phyloP scores from a whole-genome alignment of 92 coral and sea anemone genomes.

The Zoanthus solanderi region DNA sequence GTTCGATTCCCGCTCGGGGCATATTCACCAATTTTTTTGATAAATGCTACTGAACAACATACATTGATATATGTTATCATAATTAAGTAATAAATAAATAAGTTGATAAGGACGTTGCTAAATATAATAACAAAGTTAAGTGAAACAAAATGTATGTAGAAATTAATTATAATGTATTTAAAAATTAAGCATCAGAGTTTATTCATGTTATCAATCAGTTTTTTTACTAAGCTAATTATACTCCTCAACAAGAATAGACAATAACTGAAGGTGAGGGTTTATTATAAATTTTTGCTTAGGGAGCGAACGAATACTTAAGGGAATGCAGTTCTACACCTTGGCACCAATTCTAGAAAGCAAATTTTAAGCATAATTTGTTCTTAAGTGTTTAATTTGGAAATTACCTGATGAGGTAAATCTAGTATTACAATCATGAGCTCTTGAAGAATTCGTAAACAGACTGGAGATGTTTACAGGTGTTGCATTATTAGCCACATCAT shows the following conservation, averaged over 20 bases:
- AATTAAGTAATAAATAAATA: too few species aligned
- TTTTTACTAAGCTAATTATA: not conserved
- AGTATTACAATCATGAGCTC: constrained; percentile 14
- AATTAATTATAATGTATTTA: too few species aligned
- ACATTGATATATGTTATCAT: too few species aligned
- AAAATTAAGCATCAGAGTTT: too few species aligned
- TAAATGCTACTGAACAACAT: too few species aligned
- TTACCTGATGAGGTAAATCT: constrained; percentile 20
- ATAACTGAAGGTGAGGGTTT: not conserved
- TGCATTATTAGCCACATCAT: too few species aligned
- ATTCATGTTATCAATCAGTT: not conserved
- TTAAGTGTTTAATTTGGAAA: not conserved
- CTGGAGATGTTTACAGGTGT: constrained; percentile 21
- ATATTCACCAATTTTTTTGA: too few species aligned
- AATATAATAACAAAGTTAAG: too few species aligned
- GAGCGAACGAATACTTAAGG: not conserved
- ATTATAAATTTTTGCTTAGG: constrained; percentile 1
- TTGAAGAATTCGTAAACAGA: not conserved
- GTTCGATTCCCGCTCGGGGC: too few species aligned
- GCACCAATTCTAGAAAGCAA: too few species aligned
- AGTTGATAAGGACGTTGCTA: too few species aligned
- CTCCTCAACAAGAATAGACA: not conserved
- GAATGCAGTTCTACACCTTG: not conserved
- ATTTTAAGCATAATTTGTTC: too few species aligned
- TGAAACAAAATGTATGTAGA: not conserved